Conservation (phyloP, 2,113 vertebrate genomes). For the Burhinus oedicnemus region DNA sequence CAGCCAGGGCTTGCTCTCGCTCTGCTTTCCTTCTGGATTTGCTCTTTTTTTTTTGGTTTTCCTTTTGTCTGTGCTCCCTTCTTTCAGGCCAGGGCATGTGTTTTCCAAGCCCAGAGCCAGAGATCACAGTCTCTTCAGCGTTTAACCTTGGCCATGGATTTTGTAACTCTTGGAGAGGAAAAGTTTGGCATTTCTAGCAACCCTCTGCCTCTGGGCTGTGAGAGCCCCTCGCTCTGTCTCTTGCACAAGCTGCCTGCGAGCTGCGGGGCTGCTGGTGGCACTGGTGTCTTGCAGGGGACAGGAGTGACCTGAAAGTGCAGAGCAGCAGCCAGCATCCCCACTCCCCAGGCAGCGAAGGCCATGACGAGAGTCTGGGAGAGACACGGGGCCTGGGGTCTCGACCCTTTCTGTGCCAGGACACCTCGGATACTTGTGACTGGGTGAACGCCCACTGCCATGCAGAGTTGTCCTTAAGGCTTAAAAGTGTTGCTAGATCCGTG, state of each 20-base stretch:
- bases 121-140: rapidly evolving
- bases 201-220: rapidly evolving
- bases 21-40: not conserved
- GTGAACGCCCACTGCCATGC: not conserved
- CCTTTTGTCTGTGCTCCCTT: not conserved
- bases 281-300: not conserved
- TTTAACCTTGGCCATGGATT: not conserved
- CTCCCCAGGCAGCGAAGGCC: rapidly evolving
- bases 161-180: not conserved
- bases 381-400: rapidly evolving
- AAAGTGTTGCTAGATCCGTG: rapidly evolving
- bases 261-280: rapidly evolving
- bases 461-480: not conserved
- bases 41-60: not conserved
- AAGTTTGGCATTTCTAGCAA: not conserved
- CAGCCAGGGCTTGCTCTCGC: not conserved
- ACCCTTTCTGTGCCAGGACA: not conserved
- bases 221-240: rapidly evolving
- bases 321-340: not conserved
- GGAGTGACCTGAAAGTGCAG: not conserved
- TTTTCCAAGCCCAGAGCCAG: not conserved
- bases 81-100: rapidly evolving
- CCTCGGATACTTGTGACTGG: rapidly evolving
- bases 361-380: not conserved
- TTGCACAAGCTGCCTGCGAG: not conserved